These are phyloP conservation scores for Tachystola acroxantha DNA, from an alignment of 2,888 invertebrate genomes.

Conservation along the genomic window DNA sequence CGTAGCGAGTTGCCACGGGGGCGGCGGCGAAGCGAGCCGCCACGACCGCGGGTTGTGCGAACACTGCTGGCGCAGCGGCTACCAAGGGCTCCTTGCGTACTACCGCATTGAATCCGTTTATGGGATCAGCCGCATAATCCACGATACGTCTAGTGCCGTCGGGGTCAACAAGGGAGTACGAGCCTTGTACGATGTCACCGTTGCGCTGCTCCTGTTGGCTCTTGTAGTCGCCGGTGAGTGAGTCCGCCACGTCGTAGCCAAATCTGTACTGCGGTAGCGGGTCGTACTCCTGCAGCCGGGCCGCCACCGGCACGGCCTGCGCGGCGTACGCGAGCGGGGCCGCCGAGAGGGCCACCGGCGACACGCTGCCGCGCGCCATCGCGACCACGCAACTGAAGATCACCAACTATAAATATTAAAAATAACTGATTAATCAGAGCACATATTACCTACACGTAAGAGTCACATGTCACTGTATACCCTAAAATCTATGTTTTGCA, in stretches of 20 bases:
- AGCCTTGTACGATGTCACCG: conserved; percentile 73
- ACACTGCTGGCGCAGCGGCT: conserved; percentile 40
- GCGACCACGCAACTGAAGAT: conserved; percentile 61
- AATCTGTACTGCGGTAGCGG: conserved; percentile 77
- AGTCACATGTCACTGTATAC: too few relatives aligned
- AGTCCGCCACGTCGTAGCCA: conserved; percentile 63
- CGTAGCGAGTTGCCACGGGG: conserved; percentile 20
- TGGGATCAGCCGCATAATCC: conserved; percentile 58
- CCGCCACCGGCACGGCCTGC: conserved; percentile 40
- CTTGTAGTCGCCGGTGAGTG: conserved; percentile 67
- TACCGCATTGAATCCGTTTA: conserved; percentile 64
- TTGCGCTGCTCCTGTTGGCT: conserved; percentile 70
- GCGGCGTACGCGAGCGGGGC: conserved; percentile 44
- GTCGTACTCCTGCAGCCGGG: conserved; percentile 67
- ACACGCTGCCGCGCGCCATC: conserved; percentile 47
- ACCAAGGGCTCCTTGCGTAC: conserved; percentile 60
- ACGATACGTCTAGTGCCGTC: conserved; percentile 63
- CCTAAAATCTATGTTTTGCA: too few relatives aligned
- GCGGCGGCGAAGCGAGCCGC: conserved; percentile 26
- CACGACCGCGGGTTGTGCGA: conserved; percentile 32
- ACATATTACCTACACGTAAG: too few relatives aligned
- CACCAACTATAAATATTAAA: conserved; percentile 52
- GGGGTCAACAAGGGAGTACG: conserved; percentile 60
- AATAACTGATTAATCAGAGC: background rate
- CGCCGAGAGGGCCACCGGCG: conserved; percentile 44